A percentile compares a stretch with the other conserved stretches of the same genome.
These are phyloP conservation scores for Hypomecis atomaria DNA, from an alignment of 2,888 invertebrate species.

Conservation along the genomic window DNA sequence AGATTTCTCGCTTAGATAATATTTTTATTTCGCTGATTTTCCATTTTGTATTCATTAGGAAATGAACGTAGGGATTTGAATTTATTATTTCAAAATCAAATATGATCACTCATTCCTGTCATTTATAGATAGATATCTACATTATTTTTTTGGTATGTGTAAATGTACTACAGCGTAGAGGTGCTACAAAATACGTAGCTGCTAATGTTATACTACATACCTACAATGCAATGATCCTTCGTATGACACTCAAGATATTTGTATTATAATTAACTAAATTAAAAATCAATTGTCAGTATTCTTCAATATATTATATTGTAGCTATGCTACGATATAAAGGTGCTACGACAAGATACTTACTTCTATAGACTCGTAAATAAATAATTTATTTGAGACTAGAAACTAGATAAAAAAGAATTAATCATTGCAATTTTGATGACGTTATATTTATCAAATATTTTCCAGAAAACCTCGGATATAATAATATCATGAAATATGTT, in stretches of 20 bases:
- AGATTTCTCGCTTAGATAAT: slow-evolving; percentile 46
- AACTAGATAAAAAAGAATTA: not conserved
- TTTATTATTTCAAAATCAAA: not conserved
- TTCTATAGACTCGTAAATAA: not conserved
- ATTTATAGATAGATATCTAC: no score
- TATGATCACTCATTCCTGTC: no score
- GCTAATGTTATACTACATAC: no score
- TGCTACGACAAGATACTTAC: slow-evolving; percentile 11
- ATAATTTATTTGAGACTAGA: not conserved
- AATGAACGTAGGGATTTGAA: not conserved
- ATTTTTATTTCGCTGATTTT: slow-evolving; percentile 32
- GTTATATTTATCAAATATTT: no score
- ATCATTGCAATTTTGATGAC: no score
- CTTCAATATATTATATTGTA: slow-evolving; percentile 4
- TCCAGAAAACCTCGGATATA: no score
- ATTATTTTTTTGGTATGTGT: no score
- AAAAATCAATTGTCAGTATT: not conserved
- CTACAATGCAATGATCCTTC: no score
- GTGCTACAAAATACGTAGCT: no score
- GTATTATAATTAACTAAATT: not conserved
- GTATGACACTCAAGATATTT: no score
- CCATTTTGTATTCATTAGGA: slow-evolving; percentile 21
- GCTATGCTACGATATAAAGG: slow-evolving; percentile 13
- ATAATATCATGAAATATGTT: no score
- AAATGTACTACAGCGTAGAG: no score